phyloP scores from a whole-genome alignment of 2,113 vertebrate genomes.

The Hippolais icterina region DNA sequence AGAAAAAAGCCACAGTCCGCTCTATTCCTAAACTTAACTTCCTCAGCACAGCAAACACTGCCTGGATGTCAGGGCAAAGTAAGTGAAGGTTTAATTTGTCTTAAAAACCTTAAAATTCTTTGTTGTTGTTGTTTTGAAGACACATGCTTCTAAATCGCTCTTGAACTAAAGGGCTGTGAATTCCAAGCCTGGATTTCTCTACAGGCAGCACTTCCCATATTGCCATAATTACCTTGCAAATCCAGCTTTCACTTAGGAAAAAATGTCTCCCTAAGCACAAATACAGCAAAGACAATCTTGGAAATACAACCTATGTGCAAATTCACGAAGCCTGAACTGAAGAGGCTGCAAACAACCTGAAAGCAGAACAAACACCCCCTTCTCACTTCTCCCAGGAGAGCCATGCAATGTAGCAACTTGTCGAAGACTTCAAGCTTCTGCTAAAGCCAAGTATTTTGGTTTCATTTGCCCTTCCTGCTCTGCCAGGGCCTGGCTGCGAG shows the following conservation, averaged over 20 bases:
- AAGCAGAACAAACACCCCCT: neutral
- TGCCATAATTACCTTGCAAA: neutral
- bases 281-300: neutral
- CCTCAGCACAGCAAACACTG: neutral
- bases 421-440: neutral
- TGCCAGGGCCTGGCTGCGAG: neutral
- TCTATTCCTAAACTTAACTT: neutral
- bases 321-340: neutral
- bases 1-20: neutral
- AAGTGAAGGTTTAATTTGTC: neutral
- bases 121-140: neutral
- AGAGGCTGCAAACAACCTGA: neutral
- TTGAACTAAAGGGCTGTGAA: neutral
- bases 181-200: neutral
- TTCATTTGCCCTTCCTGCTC: neutral
- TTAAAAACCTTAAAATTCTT: neutral
- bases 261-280: neutral
- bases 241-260: neutral
- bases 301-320: neutral
- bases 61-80: neutral
- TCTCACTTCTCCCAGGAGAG: neutral
- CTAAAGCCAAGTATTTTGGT: neutral
- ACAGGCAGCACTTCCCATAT: neutral
- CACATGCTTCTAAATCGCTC: neutral
- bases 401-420: rapidly evolving